Conservation (phyloP, 2,888 invertebrate genomes). For the Diloba caeruleocephala region DNA sequence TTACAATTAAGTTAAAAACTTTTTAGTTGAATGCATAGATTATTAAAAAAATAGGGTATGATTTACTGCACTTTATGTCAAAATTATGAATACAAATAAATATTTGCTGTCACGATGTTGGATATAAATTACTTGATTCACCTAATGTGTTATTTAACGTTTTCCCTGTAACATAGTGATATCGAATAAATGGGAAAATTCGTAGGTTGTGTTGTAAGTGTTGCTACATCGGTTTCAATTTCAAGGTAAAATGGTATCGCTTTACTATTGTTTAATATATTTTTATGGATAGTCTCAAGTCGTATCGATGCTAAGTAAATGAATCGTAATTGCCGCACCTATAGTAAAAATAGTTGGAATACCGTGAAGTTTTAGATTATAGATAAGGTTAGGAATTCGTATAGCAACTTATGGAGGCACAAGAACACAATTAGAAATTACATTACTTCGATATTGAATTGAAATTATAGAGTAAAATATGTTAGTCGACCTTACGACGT, state of each 20-base stretch:
- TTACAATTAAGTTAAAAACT: no score
- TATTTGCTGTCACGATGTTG: constrained; percentile 18
- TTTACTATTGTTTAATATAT: constrained; percentile 13
- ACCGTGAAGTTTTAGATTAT: neutral
- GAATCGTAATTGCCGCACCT: neutral
- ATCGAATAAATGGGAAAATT: constrained; percentile 25
- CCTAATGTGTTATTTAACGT: constrained; percentile 18
- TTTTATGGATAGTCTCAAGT: neutral
- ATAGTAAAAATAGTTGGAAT: neutral
- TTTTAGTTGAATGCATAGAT: no score
- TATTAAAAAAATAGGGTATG: no score
- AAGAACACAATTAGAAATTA: neutral
- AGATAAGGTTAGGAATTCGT: neutral
- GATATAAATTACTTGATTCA: constrained; percentile 17
- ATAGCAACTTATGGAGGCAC: neutral
- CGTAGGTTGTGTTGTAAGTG: constrained; percentile 8
- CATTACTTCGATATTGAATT: no score
- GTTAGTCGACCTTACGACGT: no score
- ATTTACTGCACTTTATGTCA: no score
- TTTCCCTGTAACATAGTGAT: neutral
- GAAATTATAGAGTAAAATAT: no score
- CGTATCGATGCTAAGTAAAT: neutral
- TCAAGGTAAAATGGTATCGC: constrained; percentile 32
- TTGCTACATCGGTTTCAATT: constrained; percentile 22
- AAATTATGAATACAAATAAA: constrained; percentile 33